Percentiles rank a stretch among this genome's conserved stretches.
phyloP scores from a whole-genome alignment of 2,113 vertebrate genomes.

The Uropsilus gracilis region DNA sequence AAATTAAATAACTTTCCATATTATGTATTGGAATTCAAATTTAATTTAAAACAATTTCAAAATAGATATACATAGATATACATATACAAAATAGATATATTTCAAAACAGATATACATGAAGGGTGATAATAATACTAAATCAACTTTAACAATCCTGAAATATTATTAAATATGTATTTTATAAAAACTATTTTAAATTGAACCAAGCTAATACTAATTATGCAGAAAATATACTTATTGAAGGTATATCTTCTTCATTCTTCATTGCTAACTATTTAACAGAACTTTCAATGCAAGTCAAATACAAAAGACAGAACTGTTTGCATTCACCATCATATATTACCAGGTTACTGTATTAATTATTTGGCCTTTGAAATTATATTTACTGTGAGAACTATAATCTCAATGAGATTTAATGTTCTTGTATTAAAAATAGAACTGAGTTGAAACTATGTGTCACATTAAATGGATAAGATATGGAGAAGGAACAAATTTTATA shows the following conservation, averaged over 20 bases:
- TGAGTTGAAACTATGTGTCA: neutral
- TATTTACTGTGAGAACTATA: neutral
- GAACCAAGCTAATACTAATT: constrained; percentile 3
- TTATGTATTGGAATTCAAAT: neutral
- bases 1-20: neutral
- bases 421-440: neutral
- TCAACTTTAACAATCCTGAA: no score
- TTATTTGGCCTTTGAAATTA: neutral
- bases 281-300: neutral
- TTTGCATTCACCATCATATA: neutral
- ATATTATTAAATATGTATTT: constrained; percentile 8
- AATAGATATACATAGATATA: neutral
- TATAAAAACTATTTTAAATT: neutral
- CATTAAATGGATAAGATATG: neutral
- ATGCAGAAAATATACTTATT: neutral
- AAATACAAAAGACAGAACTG: neutral
- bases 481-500: neutral
- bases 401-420: neutral
- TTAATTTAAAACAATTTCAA: neutral
- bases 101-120: no score
- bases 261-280: neutral
- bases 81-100: no score
- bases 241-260: neutral
- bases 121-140: no score
- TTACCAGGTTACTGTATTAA: neutral